A percentile compares a stretch with the other conserved stretches of the same genome.
Conservation (phyloP, 2,888 invertebrate species). For the Eupithecia centaureata region DNA sequence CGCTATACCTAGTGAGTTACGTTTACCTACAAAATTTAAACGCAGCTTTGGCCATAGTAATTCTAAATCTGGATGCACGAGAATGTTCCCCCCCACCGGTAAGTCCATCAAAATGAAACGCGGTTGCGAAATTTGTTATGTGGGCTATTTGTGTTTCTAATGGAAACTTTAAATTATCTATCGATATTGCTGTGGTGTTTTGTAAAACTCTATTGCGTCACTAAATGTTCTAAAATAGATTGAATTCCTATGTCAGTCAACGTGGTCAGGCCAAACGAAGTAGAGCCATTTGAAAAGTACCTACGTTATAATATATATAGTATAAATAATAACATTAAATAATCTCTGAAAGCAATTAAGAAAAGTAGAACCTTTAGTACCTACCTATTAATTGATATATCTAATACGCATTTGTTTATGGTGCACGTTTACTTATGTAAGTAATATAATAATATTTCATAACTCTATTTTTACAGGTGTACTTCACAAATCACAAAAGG, state of each 20-base stretch:
- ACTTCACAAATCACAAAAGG: too few relatives aligned
- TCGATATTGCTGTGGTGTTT: slow-evolving; percentile 9
- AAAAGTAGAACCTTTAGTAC: too few relatives aligned
- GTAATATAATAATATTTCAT: too few relatives aligned
- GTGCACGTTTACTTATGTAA: too few relatives aligned
- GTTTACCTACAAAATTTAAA: neutral
- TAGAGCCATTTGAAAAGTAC: too few relatives aligned
- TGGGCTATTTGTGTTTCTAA: slow-evolving; percentile 21
- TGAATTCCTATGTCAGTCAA: neutral
- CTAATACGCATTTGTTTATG: neutral
- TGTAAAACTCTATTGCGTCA: slow-evolving; percentile 16
- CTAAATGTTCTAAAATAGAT: slow-evolving; percentile 3
- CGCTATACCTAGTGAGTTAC: neutral
- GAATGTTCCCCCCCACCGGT: slow-evolving; percentile 40
- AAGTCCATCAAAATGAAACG: slow-evolving; percentile 49
- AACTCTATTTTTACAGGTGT: too few relatives aligned
- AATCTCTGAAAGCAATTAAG: too few relatives aligned
- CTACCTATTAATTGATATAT: too few relatives aligned
- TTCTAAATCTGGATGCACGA: slow-evolving; percentile 51
- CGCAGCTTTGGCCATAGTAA: slow-evolving; percentile 27
- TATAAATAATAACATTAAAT: too few relatives aligned
- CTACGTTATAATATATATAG: too few relatives aligned
- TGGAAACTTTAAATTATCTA: slow-evolving; percentile 3
- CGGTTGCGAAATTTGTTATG: slow-evolving; percentile 56
- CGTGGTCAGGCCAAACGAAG: neutral